Evolutionary conservation across 2,888 invertebrate genomes (phyloP).

Genomic region (Ormyrus labotus): DNA sequence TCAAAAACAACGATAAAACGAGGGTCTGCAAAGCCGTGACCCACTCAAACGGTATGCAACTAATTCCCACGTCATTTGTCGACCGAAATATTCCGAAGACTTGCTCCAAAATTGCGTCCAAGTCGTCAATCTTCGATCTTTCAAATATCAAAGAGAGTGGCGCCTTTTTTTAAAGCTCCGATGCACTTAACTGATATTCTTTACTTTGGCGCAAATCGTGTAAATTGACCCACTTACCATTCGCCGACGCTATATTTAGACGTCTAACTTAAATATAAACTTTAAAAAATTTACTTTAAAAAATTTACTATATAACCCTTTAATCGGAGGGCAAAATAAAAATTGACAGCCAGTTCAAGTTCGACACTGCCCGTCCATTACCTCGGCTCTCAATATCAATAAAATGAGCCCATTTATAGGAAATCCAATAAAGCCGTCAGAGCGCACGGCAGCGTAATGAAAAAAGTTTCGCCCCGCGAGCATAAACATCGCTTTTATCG

Average conservation of each 20-base stretch:
- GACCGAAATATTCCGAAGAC: slow-evolving; percentile 56
- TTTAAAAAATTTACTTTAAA: too few relatives aligned
- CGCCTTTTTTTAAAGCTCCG: slow-evolving; percentile 1
- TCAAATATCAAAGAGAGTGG: not conserved
- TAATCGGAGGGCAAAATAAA: too few relatives aligned
- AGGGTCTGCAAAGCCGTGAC: slow-evolving; percentile 58
- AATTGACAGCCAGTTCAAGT: too few relatives aligned
- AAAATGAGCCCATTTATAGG: not conserved
- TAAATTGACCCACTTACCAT: too few relatives aligned
- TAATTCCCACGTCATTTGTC: slow-evolving; percentile 60
- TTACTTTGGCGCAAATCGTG: too few relatives aligned
- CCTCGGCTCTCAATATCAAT: slow-evolving; percentile 5
- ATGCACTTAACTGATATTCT: not conserved
- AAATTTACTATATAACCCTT: too few relatives aligned
- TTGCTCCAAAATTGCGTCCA: slow-evolving; percentile 34
- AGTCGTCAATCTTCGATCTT: slow-evolving; percentile 30
- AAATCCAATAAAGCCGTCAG: slow-evolving; percentile 15
- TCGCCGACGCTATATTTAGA: too few relatives aligned
- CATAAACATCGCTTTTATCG: not conserved
- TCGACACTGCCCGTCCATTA: too few relatives aligned
- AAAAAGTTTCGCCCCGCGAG: not conserved
- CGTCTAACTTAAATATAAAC: too few relatives aligned
- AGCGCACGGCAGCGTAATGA: not conserved
- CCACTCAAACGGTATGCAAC: slow-evolving; percentile 60
- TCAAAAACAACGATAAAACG: slow-evolving; percentile 32